phyloP scores from a whole-genome alignment of 37 sponge, comb jelly and placozoan genomes.

The Hexactinellida sp. region DNA sequence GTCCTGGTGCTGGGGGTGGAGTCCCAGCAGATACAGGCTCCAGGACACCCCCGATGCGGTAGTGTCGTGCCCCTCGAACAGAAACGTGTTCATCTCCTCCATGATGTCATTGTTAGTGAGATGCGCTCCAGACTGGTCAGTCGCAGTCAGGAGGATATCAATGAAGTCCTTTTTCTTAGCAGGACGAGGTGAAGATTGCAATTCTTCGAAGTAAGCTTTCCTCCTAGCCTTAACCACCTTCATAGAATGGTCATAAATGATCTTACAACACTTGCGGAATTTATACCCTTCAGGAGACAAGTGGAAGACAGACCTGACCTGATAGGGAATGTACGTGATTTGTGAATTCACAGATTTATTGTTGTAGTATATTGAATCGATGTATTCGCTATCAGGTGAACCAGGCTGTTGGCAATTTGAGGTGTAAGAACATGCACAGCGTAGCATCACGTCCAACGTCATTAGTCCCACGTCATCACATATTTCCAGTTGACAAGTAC shows the following conservation, averaged over 20 bases:
- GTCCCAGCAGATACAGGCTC: slow-evolving; percentile 34
- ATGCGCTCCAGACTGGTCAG: slow-evolving; percentile 44
- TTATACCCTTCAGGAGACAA: slow-evolving; percentile 32
- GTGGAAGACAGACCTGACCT: slow-evolving; percentile 24
- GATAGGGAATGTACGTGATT: slow-evolving; percentile 19
- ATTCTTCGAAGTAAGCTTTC: background rate
- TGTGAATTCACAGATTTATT: background rate
- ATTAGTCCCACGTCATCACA: background rate
- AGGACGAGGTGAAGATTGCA: background rate
- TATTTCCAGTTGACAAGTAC: background rate
- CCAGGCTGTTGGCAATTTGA: background rate
- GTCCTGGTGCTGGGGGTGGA: slow-evolving; percentile 54
- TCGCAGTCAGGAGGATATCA: slow-evolving; percentile 45
- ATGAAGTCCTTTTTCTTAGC: slow-evolving; percentile 27
- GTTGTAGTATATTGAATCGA: background rate
- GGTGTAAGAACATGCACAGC: background rate
- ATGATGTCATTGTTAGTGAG: slow-evolving; percentile 50
- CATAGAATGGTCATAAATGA: slow-evolving; percentile 32
- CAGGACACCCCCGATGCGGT: slow-evolving; percentile 41
- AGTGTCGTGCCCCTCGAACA: slow-evolving; percentile 87
- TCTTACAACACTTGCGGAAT: slow-evolving; percentile 17
- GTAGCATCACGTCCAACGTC: background rate
- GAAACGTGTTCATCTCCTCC: slow-evolving; percentile 66
- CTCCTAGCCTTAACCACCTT: slow-evolving; percentile 28
- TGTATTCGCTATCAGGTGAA: background rate